Base-by-base conservation (phyloP, 1,140 invertebrate genomes). In the Drosophila miranda region DNA sequence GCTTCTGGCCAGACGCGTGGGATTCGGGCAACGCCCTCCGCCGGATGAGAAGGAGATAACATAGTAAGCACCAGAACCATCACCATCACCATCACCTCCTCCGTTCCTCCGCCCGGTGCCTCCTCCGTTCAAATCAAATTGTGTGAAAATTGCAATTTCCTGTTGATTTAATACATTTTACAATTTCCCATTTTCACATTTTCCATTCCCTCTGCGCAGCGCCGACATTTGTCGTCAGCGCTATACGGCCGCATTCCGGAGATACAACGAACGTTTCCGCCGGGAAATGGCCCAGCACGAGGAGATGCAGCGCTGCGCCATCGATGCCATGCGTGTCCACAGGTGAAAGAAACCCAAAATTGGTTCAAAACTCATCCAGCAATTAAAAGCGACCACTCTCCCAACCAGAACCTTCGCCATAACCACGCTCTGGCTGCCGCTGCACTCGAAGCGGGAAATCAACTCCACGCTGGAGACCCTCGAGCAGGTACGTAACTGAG, bases 91-190 rank as follows among this genome's bases (percentile, higher is more conserved):
- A 62, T 38, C 19, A 19, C 1, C 19, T 19, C 19, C 19, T 19
- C 19, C 19, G 19, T 28, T 23, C 48, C 30, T 30, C 30, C 30
- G 30, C 9, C 9, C 28, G 41, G 28, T 16, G 14, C 38, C 23
- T 28, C 51, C 28, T 28, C 38, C 45, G 66, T 59, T 88, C 74
- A 73, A 88, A 88, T 87, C 82, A 68, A 88, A 88, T 86, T 88
- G 82, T 88, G 82, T 83, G 83, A 81, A 77, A 84, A 84, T 87
- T 78, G 82, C 74, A 86, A 87, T 86, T 86, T 86, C 81, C 82
- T 77, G 78, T 82, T 81, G 82, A 86, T 87, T 68, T 86, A 87
- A 86, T 87, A 82, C 74, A 78, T 87, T 86, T 86, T 76, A 61
- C 64, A 63, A 78, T 76, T 63, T 63, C 38, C 44, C 19, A 30